Conservation (phyloP, 2,888 invertebrate genomes). For the Tiliacea aurago region DNA sequence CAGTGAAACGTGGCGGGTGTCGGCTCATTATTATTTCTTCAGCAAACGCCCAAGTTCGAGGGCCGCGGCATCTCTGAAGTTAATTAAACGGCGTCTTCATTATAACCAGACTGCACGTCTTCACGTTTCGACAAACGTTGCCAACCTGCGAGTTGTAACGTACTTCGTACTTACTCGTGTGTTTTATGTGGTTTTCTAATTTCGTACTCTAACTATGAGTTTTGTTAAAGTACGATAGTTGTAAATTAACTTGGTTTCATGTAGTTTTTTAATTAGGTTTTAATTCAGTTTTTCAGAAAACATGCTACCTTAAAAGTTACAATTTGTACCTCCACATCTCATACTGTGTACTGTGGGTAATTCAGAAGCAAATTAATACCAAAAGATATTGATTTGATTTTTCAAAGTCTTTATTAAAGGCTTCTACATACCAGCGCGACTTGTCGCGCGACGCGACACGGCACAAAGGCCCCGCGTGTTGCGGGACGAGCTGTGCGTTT, state of each 20-base stretch:
- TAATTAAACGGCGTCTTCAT: conserved; percentile 87
- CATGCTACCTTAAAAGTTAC: not conserved
- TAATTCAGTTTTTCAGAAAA: not conserved
- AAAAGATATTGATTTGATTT: not conserved
- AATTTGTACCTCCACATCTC: not conserved
- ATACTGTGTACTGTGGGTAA: not conserved
- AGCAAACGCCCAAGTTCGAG: conserved; percentile 75
- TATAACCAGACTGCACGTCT: conserved; percentile 73
- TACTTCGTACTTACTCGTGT: not conserved
- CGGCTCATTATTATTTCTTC: conserved; percentile 82
- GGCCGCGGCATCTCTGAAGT: conserved; percentile 81
- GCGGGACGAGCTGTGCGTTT: no score
- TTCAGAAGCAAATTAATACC: not conserved
- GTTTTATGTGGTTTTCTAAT: conserved; percentile 32
- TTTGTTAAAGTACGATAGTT: conserved; percentile 25
- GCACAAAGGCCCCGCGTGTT: no score
- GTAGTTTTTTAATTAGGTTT: not conserved
- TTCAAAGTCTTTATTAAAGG: not conserved
- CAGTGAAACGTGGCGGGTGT: conserved; percentile 59
- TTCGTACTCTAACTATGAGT: conserved; percentile 13
- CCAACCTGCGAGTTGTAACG: conserved; percentile 50
- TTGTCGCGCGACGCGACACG: no score
- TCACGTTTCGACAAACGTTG: conserved; percentile 48
- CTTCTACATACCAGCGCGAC: no score
- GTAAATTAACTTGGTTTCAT: conserved; percentile 6